Percentiles rank a stretch among this genome's conserved stretches.
Evolutionary conservation across 1,140 invertebrate genomes (phyloP).

Genomic region (Hylyphantes graminicola): DNA sequence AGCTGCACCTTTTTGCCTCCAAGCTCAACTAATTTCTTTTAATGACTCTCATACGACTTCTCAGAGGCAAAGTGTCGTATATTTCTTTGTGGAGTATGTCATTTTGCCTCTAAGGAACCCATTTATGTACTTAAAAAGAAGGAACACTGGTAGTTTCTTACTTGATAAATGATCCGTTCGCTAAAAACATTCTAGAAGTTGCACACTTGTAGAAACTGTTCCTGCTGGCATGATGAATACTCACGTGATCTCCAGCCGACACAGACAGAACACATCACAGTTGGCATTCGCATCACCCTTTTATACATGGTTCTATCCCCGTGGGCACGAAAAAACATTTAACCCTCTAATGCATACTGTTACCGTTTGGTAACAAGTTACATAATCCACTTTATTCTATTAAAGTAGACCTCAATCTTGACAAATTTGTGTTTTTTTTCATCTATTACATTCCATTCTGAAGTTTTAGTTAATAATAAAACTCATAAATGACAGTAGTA

Average conservation of each 20-base stretch:
- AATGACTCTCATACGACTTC: background rate
- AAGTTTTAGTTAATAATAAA: too few species aligned
- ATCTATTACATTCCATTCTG: too few species aligned
- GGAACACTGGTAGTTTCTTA: slow-evolving; percentile 10
- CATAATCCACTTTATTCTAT: too few species aligned
- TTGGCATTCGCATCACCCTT: slow-evolving; percentile 23
- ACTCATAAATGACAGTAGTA: too few species aligned
- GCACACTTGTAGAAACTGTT: background rate
- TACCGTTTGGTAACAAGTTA: too few species aligned
- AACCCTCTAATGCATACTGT: too few species aligned
- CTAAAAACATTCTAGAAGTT: background rate
- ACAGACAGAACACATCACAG: slow-evolving; percentile 25
- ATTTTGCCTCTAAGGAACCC: too few species aligned
- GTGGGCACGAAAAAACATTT: background rate
- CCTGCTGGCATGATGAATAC: slow-evolving; percentile 4
- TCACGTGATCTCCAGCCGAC: slow-evolving; percentile 7
- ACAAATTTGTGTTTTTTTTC: too few species aligned
- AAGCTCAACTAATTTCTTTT: too few species aligned
- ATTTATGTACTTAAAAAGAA: slow-evolving; percentile 23
- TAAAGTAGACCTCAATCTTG: too few species aligned
- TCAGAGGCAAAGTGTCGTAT: background rate
- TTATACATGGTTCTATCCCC: background rate
- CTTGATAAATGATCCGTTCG: slow-evolving; percentile 13
- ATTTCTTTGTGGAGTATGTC: background rate
- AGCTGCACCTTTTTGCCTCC: too few species aligned